These are phyloP conservation scores for Xanthorhoe spadicearia DNA, from an alignment of 2,888 invertebrate genomes.

Conservation along the genomic window DNA sequence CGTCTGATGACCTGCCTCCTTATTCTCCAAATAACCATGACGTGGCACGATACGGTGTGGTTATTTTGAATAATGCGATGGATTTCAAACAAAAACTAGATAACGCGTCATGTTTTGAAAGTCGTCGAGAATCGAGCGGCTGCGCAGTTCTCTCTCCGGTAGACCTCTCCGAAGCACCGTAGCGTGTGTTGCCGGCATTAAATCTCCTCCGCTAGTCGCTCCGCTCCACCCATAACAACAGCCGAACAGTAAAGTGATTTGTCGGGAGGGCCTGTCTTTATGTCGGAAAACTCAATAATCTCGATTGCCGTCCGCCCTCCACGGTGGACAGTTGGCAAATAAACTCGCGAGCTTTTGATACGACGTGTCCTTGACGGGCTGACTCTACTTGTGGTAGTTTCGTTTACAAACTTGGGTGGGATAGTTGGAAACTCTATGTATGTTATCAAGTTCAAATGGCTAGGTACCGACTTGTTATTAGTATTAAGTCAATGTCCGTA, in stretches of 20 bases:
- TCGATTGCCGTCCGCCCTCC: slow-evolving; percentile 54
- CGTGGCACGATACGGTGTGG: too few species aligned
- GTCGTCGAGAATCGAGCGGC: too few species aligned
- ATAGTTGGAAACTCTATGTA: not conserved
- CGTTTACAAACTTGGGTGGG: not conserved
- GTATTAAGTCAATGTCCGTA: too few species aligned
- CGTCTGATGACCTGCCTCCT: too few species aligned
- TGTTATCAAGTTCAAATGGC: not conserved
- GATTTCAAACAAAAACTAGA: too few species aligned
- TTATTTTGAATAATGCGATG: too few species aligned
- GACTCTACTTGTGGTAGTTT: not conserved
- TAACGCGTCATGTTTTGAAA: too few species aligned
- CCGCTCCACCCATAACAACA: not conserved
- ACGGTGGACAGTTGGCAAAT: slow-evolving; percentile 30
- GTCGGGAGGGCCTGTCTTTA: slow-evolving; percentile 47
- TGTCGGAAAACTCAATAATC: slow-evolving; percentile 56
- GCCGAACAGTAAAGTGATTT: slow-evolving; percentile 58
- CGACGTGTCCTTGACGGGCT: slow-evolving; percentile 13
- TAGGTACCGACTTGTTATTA: too few species aligned
- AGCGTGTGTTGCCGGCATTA: too few species aligned
- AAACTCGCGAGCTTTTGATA: slow-evolving; percentile 31
- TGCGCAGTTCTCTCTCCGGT: too few species aligned
- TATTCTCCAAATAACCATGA: too few species aligned
- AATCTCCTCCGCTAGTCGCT: slow-evolving; percentile 16
- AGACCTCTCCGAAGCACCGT: too few species aligned